A percentile compares a stretch with the other conserved stretches of the same genome.
phyloP scores from a whole-genome alignment of 2,888 invertebrate species.

The Andrena trimmerana region DNA sequence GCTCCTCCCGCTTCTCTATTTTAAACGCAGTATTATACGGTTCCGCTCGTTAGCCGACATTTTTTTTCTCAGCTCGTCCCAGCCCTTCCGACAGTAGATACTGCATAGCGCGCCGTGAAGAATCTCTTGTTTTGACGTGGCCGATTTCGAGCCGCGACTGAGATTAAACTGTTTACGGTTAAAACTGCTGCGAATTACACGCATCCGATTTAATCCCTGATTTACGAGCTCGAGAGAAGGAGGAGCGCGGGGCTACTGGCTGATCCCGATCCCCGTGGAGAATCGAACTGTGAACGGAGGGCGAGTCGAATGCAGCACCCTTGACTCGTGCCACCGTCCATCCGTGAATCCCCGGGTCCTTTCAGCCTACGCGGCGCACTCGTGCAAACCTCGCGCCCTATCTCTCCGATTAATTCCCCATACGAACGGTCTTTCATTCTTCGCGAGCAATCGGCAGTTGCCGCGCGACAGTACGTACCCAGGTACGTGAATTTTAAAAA shows the following conservation, averaged over 20 bases:
- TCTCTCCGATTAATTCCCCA: constrained; percentile 30
- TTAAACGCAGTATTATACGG: constrained; percentile 7
- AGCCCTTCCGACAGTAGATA: too few relatives aligned
- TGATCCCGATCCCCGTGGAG: constrained; percentile 82
- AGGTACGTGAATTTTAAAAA: too few relatives aligned
- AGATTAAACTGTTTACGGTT: constrained; percentile 84
- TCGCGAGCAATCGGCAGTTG: too few relatives aligned
- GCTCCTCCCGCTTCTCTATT: constrained; percentile 8
- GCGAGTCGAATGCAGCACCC: constrained; percentile 69
- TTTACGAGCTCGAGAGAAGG: constrained; percentile 76
- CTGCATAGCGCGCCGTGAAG: constrained; percentile 72
- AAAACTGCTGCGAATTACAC: constrained; percentile 82
- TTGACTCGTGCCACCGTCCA: constrained; percentile 71
- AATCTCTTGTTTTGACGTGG: constrained; percentile 82
- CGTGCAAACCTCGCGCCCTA: constrained; percentile 27
- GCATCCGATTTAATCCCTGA: constrained; percentile 82
- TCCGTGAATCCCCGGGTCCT: constrained; percentile 47
- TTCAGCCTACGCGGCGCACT: constrained; percentile 9
- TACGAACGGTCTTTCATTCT: not conserved
- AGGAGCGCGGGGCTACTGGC: constrained; percentile 32
- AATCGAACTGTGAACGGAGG: constrained; percentile 76
- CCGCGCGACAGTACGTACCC: too few relatives aligned
- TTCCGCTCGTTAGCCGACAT: too few relatives aligned
- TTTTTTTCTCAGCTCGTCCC: too few relatives aligned
- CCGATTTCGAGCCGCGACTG: constrained; percentile 67